phyloP scores from a whole-genome alignment of 2,797 vertebrate genomes.

The Acomys russatus region DNA sequence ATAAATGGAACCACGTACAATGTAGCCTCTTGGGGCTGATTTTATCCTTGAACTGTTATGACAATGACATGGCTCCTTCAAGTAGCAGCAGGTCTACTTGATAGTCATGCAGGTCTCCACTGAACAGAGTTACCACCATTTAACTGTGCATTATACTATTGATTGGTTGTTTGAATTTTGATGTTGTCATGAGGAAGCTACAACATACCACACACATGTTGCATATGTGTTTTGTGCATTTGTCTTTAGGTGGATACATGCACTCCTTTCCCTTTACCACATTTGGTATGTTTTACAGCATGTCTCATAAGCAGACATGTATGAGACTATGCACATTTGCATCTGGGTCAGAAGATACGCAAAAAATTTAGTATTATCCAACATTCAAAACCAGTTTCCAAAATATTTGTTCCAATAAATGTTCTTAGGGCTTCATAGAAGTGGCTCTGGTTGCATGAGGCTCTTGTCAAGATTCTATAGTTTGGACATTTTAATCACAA shows the following conservation, averaged over 20 bases:
- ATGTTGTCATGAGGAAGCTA: not conserved
- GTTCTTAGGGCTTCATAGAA: not conserved
- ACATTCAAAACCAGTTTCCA: not conserved
- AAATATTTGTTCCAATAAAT: not conserved
- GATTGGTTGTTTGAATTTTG: not conserved
- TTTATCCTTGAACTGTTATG: not conserved
- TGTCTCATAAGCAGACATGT: not conserved
- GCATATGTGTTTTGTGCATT: not conserved
- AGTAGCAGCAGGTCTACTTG: not conserved
- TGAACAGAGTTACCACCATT: not conserved
- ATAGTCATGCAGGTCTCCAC: not conserved
- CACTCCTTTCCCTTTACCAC: not conserved
- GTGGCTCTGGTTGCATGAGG: not conserved
- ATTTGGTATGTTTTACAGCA: not conserved
- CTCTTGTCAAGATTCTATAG: constrained; percentile 35
- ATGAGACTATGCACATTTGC: not conserved
- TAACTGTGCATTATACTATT: not conserved
- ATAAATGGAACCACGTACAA: not conserved
- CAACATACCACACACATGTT: not conserved
- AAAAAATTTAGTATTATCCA: not conserved
- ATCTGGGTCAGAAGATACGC: not conserved
- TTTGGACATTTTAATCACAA: constrained; percentile 41
- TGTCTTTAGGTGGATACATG: not conserved
- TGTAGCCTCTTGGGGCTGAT: not conserved
- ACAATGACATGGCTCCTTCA: not conserved